These are phyloP conservation scores for Orthosia gracilis DNA, from an alignment of 2,888 invertebrate species.

Conservation along the genomic window DNA sequence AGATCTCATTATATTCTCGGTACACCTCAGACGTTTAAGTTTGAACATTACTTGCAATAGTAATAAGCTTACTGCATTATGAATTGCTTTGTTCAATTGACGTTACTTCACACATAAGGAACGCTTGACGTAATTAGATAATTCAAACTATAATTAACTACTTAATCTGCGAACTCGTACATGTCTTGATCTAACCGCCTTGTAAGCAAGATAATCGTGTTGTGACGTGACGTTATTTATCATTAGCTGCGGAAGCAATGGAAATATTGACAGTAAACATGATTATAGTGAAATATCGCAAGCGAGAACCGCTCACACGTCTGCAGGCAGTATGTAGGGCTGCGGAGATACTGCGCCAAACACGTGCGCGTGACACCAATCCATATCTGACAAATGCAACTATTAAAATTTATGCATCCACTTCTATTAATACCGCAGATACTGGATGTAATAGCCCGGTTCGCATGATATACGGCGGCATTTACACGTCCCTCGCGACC, in stretches of 20 bases:
- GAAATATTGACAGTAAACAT: slow-evolving; percentile 57
- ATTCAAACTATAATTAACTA: slow-evolving; percentile 52
- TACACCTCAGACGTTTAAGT: slow-evolving; percentile 20
- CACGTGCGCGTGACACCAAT: slow-evolving; percentile 81
- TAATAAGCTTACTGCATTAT: slow-evolving; percentile 27
- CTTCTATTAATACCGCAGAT: slow-evolving; percentile 80
- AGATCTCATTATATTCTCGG: slow-evolving; percentile 33
- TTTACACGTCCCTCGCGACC: slow-evolving; percentile 70
- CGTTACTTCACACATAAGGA: slow-evolving; percentile 26
- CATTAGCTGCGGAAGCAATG: slow-evolving; percentile 54
- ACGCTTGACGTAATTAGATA: slow-evolving; percentile 57
- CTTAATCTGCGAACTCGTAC: slow-evolving; percentile 46
- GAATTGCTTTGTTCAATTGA: slow-evolving; percentile 30
- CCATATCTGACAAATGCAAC: slow-evolving; percentile 76
- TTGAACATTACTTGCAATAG: slow-evolving; percentile 12
- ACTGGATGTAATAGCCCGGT: slow-evolving; percentile 75
- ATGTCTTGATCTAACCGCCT: slow-evolving; percentile 57
- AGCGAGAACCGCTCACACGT: slow-evolving; percentile 27
- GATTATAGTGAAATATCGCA: slow-evolving; percentile 39
- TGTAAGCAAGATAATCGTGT: slow-evolving; percentile 53
- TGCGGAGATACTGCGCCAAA: slow-evolving; percentile 61
- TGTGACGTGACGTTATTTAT: slow-evolving; percentile 50
- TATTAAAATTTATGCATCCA: slow-evolving; percentile 80
- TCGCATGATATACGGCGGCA: slow-evolving; percentile 75
- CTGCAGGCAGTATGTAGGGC: slow-evolving; percentile 47